Evolutionary conservation across 2,888 invertebrate species (phyloP), one percentile per base, ranked within the genome.

Genomic region (Atethmia centrago): DNA sequence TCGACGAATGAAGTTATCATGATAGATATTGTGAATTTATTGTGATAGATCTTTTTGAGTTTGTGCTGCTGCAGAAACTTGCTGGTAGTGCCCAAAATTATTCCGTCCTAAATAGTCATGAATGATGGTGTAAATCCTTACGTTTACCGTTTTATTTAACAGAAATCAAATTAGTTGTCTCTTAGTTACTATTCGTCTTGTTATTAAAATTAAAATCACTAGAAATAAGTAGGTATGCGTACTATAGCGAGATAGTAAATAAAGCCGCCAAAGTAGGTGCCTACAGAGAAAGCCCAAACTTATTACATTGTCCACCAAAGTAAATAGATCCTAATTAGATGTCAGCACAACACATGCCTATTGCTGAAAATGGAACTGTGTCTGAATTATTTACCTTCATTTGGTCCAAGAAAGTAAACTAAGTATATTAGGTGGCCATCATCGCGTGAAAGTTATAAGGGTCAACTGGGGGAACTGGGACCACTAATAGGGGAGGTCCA

Each of bases 361-460:
- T 63, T 42, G 73, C 40, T 47, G 78, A 53, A 78, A 79, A 79
- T 79, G 62, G 63, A 67, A 62, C 62, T 49, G 21, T 63, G 62
- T 66, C 62, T 63, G 47, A 65, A 71, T 74, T 82, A 79, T 79
- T 82, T 79, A 82, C 74, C 62, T 74, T 59, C 53, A 78, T 70
- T 80, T 81, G 65, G 47, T 63, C 58, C 70, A 53, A 65, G 67
- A 74, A 71, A 79, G 74, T 83, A 77, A 79, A 77, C 36, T 42
- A 49, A 64, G 70, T 40, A 40, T 80, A 81, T 80, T 76, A 56
- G 72, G 66, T 73, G 70, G 77, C 58, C 74, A 69, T 74, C 84
- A 70, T 78, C 47, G 67, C 61, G 72, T 59, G 61, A 42, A 85
- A 85, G 76, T 85, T 84, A 85, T 85, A 84, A 82, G 79, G 85